Conservation (phyloP, 1,140 invertebrate genomes). For the Nixonia krombeini region DNA sequence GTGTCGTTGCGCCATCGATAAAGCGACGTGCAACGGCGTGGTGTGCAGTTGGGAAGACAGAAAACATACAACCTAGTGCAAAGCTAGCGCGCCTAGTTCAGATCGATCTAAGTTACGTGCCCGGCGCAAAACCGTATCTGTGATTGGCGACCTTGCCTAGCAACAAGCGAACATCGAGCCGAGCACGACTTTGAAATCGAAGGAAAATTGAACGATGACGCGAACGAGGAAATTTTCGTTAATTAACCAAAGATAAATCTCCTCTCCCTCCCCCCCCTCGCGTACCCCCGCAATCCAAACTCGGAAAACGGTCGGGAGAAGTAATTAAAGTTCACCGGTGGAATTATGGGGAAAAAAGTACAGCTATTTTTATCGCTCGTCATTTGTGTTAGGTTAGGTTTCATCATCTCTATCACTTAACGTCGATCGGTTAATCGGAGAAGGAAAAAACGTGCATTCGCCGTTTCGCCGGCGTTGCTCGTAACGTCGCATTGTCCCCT, state of each 20-base stretch:
- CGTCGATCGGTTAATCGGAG: background rate
- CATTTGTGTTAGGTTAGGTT: too few species aligned
- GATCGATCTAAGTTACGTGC: constrained; percentile 54
- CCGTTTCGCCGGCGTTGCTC: too few species aligned
- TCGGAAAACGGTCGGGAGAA: background rate
- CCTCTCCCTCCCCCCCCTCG: too few species aligned
- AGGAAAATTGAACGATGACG: constrained; percentile 41
- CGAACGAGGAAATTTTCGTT: constrained; percentile 20
- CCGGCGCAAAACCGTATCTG: constrained; percentile 41
- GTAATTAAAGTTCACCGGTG: constrained; percentile 5
- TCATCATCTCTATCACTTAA: too few species aligned
- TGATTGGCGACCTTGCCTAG: constrained; percentile 53
- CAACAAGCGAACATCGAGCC: constrained; percentile 50
- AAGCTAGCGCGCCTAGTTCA: constrained; percentile 47
- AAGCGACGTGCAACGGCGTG: too few species aligned
- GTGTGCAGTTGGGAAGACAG: constrained; percentile 49
- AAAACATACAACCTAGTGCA: constrained; percentile 40
- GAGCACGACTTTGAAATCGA: constrained; percentile 43
- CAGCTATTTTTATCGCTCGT: too few species aligned
- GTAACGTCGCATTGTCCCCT: too few species aligned
- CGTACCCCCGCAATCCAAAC: too few species aligned
- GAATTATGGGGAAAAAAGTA: too few species aligned
- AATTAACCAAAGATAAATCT: constrained; percentile 29
- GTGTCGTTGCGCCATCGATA: too few species aligned
- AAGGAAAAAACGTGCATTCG: too few species aligned